Conservation (phyloP, 2,888 invertebrate species). For the Tiliacea citrago region DNA sequence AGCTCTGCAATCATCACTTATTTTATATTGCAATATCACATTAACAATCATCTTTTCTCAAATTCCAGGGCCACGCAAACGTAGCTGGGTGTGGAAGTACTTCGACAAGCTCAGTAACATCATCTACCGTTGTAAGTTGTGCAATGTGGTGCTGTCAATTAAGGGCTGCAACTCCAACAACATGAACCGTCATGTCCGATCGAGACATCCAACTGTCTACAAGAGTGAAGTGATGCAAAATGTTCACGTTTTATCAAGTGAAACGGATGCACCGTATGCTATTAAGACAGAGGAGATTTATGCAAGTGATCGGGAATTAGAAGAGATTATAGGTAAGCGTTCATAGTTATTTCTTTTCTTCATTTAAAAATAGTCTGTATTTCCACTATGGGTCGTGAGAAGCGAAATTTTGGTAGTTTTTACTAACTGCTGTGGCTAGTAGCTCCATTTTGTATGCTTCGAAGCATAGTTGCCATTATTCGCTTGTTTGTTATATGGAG, state of each 20-base stretch:
- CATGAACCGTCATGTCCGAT: constrained; percentile 85
- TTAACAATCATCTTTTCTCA: neutral
- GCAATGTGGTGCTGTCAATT: constrained; percentile 85
- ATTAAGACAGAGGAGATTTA: constrained; percentile 77
- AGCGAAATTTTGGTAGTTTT: neutral
- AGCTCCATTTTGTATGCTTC: constrained; percentile 2
- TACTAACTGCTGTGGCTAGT: neutral
- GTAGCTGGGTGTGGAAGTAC: constrained; percentile 89
- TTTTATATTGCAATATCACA: neutral
- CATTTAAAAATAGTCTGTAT: neutral
- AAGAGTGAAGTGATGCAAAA: constrained; percentile 74
- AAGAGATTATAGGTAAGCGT: constrained; percentile 59
- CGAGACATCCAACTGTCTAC: constrained; percentile 80
- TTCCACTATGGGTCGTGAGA: neutral
- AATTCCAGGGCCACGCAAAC: constrained; percentile 80
- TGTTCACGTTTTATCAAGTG: constrained; percentile 62
- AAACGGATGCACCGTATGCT: constrained; percentile 73
- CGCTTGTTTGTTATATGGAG: too few species aligned
- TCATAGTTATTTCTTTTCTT: neutral
- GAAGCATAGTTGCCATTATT: neutral
- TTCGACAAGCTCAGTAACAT: constrained; percentile 84
- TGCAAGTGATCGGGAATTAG: constrained; percentile 72
- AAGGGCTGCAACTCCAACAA: constrained; percentile 88
- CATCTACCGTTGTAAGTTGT: constrained; percentile 84
- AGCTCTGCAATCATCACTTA: neutral